Evolutionary conservation across 2,113 vertebrate genomes (phyloP).

Genomic region (Varanus komodoensis): DNA sequence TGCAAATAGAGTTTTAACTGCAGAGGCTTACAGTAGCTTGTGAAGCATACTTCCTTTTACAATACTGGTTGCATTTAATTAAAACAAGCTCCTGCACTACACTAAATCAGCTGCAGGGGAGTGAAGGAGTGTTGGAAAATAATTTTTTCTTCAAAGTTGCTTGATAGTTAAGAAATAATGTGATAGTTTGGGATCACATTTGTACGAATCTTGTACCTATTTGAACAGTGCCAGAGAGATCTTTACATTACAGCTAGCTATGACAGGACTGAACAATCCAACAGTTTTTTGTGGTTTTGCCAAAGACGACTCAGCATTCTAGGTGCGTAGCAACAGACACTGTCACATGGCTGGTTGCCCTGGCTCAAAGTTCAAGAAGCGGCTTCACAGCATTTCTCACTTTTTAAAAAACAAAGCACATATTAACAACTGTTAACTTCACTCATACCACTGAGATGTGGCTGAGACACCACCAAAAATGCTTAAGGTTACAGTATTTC

Average conservation of each 20-base stretch:
- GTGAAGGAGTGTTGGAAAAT: no score
- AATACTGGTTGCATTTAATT: neutral
- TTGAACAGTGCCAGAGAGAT: constrained; percentile 6
- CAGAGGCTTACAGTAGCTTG: neutral
- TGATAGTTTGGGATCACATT: neutral
- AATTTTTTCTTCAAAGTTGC: no score
- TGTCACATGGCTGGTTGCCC: neutral
- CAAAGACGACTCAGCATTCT: constrained; percentile 34
- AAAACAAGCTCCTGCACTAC: neutral
- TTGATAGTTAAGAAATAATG: neutral
- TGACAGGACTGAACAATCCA: constrained; percentile 23
- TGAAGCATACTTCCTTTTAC: neutral
- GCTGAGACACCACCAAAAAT: neutral
- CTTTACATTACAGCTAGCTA: constrained; percentile 9
- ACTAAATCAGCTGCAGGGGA: neutral
- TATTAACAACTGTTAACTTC: neutral
- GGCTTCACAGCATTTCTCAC: neutral
- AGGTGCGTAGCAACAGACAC: constrained; percentile 7
- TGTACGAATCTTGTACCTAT: neutral
- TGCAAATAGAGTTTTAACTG: neutral
- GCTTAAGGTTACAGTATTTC: no score
- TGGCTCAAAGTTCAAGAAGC: constrained; percentile 18
- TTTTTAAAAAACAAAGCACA: neutral
- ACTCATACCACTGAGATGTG: neutral
- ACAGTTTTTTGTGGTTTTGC: constrained; percentile 14